Evolutionary conservation across 2,113 vertebrate species (phyloP), one percentile per base, ranked within the genome.

Genomic region (Orientallactaga bullata): DNA sequence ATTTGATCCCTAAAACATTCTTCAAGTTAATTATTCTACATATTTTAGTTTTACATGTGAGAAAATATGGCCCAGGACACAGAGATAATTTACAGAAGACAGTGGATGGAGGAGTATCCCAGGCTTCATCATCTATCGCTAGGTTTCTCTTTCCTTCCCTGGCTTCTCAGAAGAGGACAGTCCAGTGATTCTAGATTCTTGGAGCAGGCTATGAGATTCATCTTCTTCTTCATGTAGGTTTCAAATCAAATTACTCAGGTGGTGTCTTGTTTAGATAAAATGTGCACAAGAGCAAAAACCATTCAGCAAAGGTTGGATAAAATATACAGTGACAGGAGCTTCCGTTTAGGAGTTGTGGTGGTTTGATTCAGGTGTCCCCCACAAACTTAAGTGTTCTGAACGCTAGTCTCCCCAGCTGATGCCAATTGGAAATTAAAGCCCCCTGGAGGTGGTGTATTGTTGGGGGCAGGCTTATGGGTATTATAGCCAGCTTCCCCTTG

Each of bases 21-120:
- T 95, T 95, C 73, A 94, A 89, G 23, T 76, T 93, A 88, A 93
- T 95, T 88, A 85, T 95, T 81, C n/a, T 37, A 72, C 26, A 88
- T 65, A 63, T 72, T 92, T 90, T 78, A 88, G 65, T 90, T 90
- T 94, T 79, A 88, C 9, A 28, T 88, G 42, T 78, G 74, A 9
- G 55, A 61, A 95, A 87, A 94, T 60, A 85, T 85, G 30, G 42
- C 15, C 91, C 16, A 63, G 78, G 47, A 78, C 93, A 69, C 80
- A 69, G 9, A 60, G 28, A 17, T 61, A 89, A 82, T 88, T 90
- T 92, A 79, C 51, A 51, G 17, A 85, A 94, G 39, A 58, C 1
- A 71, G 24, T 81, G 32, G 3, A 3, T n/a, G 47, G 16, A 61
- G 30, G 51, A 16, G 5, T 78, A 1, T 55, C 55, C 32, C 58